A percentile compares a stretch with the other conserved stretches of the same genome.
Evolutionary conservation across 2,888 invertebrate genomes (phyloP).

Genomic region (Drosophila borborema): DNA sequence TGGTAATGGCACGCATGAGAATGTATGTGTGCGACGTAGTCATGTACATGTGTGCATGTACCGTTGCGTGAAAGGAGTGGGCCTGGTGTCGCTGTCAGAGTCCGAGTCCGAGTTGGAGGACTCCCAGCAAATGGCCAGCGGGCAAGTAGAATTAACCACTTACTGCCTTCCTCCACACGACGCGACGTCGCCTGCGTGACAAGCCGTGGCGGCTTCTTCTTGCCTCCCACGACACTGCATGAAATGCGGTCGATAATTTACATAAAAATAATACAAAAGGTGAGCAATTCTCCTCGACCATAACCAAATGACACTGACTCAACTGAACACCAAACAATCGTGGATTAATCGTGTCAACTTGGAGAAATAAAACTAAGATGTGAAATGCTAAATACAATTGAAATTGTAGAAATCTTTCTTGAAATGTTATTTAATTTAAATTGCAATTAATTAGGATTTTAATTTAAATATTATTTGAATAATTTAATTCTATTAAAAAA

Average conservation of each 20-base stretch:
- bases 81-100: not conserved
- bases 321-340: not conserved
- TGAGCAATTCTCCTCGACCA: slow-evolving; percentile 22
- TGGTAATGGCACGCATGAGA: slow-evolving; percentile 76
- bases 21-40: slow-evolving; percentile 37
- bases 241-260: slow-evolving; percentile 76
- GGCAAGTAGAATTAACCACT: slow-evolving; percentile 77
- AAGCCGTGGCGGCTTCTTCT: slow-evolving; percentile 20
- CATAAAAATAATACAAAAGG: slow-evolving; percentile 66
- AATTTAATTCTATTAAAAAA: too few relatives aligned
- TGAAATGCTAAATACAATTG: too few relatives aligned
- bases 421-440: not conserved
- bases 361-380: too few relatives aligned
- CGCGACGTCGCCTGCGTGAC: slow-evolving; percentile 59
- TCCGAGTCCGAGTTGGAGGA: not conserved
- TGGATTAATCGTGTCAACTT: slow-evolving; percentile 11
- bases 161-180: slow-evolving; percentile 53
- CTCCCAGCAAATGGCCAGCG: slow-evolving; percentile 69
- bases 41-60: slow-evolving; percentile 15
- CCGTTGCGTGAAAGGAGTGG: slow-evolving; percentile 23
- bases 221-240: slow-evolving; percentile 17
- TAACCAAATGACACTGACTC: slow-evolving; percentile 36
- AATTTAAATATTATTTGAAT: too few relatives aligned
- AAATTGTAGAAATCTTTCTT: not conserved
- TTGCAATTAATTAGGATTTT: too few relatives aligned